Evolutionary conservation across 2,888 invertebrate genomes (phyloP), one percentile per base, ranked within the genome.

Genomic region (Teleogryllus oceanicus): DNA sequence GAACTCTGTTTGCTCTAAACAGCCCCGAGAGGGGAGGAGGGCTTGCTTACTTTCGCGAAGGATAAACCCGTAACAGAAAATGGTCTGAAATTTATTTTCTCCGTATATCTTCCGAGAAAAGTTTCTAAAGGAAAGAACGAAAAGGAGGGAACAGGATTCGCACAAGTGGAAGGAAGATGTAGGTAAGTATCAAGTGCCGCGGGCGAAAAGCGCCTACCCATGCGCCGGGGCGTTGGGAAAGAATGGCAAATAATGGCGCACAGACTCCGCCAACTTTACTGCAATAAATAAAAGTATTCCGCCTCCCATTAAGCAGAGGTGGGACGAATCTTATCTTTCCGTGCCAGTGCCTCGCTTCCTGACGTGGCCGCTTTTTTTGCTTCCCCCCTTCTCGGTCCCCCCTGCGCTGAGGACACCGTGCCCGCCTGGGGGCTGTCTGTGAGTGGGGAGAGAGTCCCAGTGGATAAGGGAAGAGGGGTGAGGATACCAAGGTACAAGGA

Each of bases 31-130:
- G 13, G 62, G n/a, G n/a, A 62, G 62, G 13, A n/a, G 62, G 62
- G 62, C 8, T 62, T 62, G 62, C 62, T 62, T 62, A 62, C 62
- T 62, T n/a, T 62, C 0, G n/a, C 16, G 62, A n/a, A 62, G 62
- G 62, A 62, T 62, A 62, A 62, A 62, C 62, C 62, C 62, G 62
- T 62, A 62, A 62, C 62, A 62, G 62, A 62, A 62, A 62, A 62
- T n/a, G 62, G 62, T 62, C 62, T n/a, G 13, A 62, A 62, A 62
- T 62, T 62, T 62, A 62, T 62, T 62, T 62, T 62, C 62, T 62
- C 62, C 62, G 62, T 62, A 62, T 62, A 62, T 62, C 62, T 18
- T 62, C 62, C 62, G 16, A 18, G 16, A 62, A 62, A 62, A 62
- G 62, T 62, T 62, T 62, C 62, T n/a, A n/a, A 62, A 62, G 62